Conservation (phyloP, 2,113 vertebrate species). For the Anarhynchus alexandrinus region DNA sequence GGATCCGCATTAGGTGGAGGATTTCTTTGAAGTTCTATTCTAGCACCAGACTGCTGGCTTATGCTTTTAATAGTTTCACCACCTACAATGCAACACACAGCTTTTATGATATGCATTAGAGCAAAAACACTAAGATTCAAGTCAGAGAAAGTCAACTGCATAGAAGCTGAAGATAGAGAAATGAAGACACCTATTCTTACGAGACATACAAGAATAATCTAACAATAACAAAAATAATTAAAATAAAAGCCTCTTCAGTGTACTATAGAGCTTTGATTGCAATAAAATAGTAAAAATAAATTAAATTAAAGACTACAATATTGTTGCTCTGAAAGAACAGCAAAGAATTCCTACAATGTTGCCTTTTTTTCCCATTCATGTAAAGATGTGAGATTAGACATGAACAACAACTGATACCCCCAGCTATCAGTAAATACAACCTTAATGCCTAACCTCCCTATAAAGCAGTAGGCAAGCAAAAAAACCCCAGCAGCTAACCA, state of each 20-base stretch:
- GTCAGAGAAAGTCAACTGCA: background rate
- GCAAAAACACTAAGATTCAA: background rate
- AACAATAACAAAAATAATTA: background rate
- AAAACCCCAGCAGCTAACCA: background rate
- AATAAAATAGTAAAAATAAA: background rate
- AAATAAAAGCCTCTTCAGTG: background rate
- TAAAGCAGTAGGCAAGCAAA: background rate
- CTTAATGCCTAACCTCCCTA: background rate
- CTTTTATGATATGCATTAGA: background rate
- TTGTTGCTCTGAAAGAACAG: background rate
- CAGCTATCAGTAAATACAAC: background rate
- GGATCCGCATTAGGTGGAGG: slow-evolving; percentile 95
- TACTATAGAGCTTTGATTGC: background rate
- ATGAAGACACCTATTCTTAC: background rate
- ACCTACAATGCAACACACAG: slow-evolving; percentile 66
- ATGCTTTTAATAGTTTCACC: slow-evolving; percentile 98
- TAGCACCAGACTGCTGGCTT: slow-evolving; percentile 96
- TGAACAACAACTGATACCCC: background rate
- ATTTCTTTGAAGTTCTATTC: slow-evolving; percentile 95
- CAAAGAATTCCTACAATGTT: background rate
- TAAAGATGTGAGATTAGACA: background rate
- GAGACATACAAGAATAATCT: background rate
- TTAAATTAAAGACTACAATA: background rate
- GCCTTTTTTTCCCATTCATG: background rate
- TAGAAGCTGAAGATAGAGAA: background rate